Conservation (phyloP, 2,888 invertebrate genomes). For the Stenolophus ochropezus region DNA sequence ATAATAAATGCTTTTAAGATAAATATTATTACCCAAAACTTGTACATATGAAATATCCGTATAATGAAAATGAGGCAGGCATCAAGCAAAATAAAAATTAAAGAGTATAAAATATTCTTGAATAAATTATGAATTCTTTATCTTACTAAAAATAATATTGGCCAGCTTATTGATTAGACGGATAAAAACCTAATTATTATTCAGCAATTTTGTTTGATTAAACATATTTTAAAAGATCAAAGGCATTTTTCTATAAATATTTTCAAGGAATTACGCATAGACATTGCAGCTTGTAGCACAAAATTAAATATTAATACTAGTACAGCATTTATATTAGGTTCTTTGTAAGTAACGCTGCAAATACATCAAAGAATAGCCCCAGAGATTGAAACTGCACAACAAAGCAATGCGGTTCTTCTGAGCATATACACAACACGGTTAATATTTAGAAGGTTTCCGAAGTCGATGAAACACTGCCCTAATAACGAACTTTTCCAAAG, state of each 20-base stretch:
- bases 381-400: not conserved
- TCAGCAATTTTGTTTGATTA: not conserved
- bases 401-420: conserved; percentile 12
- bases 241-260: conserved; percentile 18
- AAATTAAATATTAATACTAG: conserved; percentile 15
- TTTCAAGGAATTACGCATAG: not conserved
- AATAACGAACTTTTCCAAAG: not conserved
- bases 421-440: not conserved
- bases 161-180: not conserved
- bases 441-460: not conserved
- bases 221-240: not conserved
- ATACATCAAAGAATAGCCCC: conserved; percentile 12
- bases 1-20: too few species aligned
- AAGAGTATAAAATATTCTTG: too few species aligned
- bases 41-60: too few species aligned
- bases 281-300: not conserved
- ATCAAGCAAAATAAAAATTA: too few species aligned
- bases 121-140: too few species aligned
- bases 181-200: not conserved
- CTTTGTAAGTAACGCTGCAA: not conserved
- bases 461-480: not conserved
- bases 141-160: too few species aligned
- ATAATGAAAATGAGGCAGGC: too few species aligned
- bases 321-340: conserved; percentile 13
- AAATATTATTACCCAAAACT: too few species aligned